phyloP scores from a whole-genome alignment of 2,888 invertebrate species.

The Acronicta aceris region DNA sequence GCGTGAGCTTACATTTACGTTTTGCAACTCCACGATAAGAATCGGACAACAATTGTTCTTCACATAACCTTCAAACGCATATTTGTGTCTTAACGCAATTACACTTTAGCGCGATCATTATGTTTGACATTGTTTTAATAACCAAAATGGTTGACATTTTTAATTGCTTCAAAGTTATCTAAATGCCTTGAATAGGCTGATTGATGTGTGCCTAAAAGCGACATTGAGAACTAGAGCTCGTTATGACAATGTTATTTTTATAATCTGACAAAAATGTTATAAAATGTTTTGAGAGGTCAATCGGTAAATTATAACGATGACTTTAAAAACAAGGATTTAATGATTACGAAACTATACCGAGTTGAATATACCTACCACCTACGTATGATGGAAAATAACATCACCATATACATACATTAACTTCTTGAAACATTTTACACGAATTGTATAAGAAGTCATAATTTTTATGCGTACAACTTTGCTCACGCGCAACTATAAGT shows the following conservation, averaged over 20 bases:
- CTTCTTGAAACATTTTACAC: no score
- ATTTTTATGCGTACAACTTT: no score
- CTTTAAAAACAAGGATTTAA: no score
- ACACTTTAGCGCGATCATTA: constrained; percentile 46
- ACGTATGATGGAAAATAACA: no score
- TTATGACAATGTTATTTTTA: not conserved
- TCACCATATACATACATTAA: no score
- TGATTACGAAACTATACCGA: no score
- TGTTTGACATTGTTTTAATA: constrained; percentile 54
- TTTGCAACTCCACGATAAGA: constrained; percentile 66
- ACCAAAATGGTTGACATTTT: constrained; percentile 46
- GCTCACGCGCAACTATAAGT: no score
- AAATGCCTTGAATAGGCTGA: constrained; percentile 17
- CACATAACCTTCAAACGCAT: constrained; percentile 60
- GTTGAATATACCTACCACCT: no score
- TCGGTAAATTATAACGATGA: not conserved
- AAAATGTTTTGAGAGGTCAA: not conserved
- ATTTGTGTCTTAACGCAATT: constrained; percentile 46
- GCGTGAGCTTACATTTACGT: constrained; percentile 36
- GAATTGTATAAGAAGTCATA: no score
- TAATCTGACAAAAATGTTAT: not conserved
- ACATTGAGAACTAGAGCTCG: constrained; percentile 28
- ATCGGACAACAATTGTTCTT: constrained; percentile 67
- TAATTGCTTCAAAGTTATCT: constrained; percentile 25
- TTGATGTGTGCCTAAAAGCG: constrained; percentile 14